A percentile compares a stretch with the other conserved stretches of the same genome.
These are phyloP conservation scores for Danaus melanippus DNA, from an alignment of 1,140 invertebrate genomes.

Conservation along the genomic window DNA sequence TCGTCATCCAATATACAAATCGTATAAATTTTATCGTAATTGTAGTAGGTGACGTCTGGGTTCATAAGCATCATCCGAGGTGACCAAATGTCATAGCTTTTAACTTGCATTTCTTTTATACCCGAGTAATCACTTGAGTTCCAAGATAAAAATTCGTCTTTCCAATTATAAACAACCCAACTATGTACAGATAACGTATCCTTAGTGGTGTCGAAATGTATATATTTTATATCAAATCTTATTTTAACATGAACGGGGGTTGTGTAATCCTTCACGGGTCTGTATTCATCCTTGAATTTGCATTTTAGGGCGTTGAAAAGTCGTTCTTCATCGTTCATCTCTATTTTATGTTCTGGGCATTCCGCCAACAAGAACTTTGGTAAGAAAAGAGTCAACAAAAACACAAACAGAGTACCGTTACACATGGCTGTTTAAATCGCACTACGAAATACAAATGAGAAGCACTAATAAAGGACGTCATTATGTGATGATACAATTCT, in stretches of 20 bases:
- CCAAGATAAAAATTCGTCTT: constrained; percentile 56
- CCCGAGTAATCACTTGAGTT: constrained; percentile 42
- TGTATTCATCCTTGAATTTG: constrained; percentile 38
- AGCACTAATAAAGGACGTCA: no score
- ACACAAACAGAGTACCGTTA: no score
- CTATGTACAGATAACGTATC: constrained; percentile 58
- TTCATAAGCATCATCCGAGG: constrained; percentile 55
- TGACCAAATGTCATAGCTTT: constrained; percentile 54
- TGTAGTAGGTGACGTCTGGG: constrained; percentile 41
- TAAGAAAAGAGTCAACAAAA: no score
- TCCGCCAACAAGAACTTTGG: constrained; percentile 5
- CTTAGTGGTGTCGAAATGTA: constrained; percentile 53
- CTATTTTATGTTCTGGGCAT: constrained; percentile 24
- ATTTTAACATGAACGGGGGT: constrained; percentile 44
- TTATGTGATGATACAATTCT: no score
- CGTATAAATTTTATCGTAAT: constrained; percentile 45
- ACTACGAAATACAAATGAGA: no score
- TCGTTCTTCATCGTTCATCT: constrained; percentile 40
- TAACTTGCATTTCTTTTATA: constrained; percentile 50
- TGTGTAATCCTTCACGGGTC: constrained; percentile 52
- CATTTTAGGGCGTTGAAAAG: constrained; percentile 45
- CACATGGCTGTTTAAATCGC: no score
- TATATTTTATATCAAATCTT: constrained; percentile 53
- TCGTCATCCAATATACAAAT: constrained; percentile 53
- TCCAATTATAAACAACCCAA: constrained; percentile 55